These are phyloP conservation scores for Lasiurus borealis DNA, from an alignment of 2,113 vertebrate species.

Conservation along the genomic window DNA sequence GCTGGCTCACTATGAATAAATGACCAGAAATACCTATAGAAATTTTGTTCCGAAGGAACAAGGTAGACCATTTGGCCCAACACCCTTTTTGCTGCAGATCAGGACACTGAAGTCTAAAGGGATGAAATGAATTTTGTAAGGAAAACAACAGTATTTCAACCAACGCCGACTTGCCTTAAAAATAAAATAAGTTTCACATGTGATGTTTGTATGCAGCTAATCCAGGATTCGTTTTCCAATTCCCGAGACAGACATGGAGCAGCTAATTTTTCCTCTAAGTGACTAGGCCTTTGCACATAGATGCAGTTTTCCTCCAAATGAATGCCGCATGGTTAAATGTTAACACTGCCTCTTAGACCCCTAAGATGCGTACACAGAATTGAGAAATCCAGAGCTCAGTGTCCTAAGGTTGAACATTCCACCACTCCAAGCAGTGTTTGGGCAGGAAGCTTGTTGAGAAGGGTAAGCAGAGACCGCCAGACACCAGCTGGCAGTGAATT, in stretches of 20 bases:
- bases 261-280: neutral
- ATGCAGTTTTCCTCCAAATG: neutral
- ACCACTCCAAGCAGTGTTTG: neutral
- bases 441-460: neutral
- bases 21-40: neutral
- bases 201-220: slow-evolving; percentile 11
- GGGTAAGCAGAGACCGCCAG: neutral
- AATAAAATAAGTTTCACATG: neutral
- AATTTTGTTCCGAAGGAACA: neutral
- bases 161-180: neutral
- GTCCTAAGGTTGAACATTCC: neutral
- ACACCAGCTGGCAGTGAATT: neutral
- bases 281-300: neutral
- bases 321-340: neutral
- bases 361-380: neutral
- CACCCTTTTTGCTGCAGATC: neutral
- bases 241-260: neutral
- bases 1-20: neutral
- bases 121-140: neutral
- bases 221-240: neutral
- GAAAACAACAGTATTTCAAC: neutral
- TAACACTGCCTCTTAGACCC: too few relatives aligned
- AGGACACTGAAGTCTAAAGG: neutral
- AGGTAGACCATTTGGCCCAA: neutral
- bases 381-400: neutral